Base-by-base conservation (phyloP, 2,888 invertebrate species). In the Tetragonula carbonaria region DNA sequence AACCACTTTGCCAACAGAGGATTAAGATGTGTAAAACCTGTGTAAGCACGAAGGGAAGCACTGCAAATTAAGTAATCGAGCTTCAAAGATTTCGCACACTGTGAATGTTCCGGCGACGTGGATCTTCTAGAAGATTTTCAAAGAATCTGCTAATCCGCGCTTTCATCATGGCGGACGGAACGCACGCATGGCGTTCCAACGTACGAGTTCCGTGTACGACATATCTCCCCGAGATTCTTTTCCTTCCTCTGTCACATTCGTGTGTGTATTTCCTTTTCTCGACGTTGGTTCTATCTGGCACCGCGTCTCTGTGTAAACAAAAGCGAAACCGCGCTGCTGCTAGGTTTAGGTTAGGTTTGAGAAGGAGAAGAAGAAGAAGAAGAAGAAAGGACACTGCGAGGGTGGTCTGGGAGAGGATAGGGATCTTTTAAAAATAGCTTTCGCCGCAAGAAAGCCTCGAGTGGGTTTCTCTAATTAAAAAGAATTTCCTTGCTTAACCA, bases 381-480 rank as follows among this genome's bases (percentile, higher is more conserved):
- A 28, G 55, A 75, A 66, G 70, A 53, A 82, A 80, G 74, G 76
- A 74, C 51, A 73, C 33, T 45, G 18, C 38, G n/a, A 67, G 21
- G 53, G 72, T n/a, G 23, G 67, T 50, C 18, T n/a, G 67, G 16
- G 45, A 55, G 66, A 50, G 50, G 28, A 18, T 51, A 75, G 78
- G 79, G 59, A 83, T 83, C 82, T 87, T 85, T 87, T 87, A 88
- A 88, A 88, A 88, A 88, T 88, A 88, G 82, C 86, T 86, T 80
- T 74, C 81, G 62, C 82, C 72, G 75, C 78, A 59, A 78, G 85
- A 83, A 86, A 82, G 86, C 80, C 80, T 76, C 78, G 86, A 87
- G 88, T 79, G 78, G 81, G 78, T 77, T 85, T 83, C 86, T 88
- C 87, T 88, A 88, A 88, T 88, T 88, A 88, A 88, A 88, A 78